Conservation (phyloP, 1,140 invertebrate genomes). For the Cataglyphis hispanica region DNA sequence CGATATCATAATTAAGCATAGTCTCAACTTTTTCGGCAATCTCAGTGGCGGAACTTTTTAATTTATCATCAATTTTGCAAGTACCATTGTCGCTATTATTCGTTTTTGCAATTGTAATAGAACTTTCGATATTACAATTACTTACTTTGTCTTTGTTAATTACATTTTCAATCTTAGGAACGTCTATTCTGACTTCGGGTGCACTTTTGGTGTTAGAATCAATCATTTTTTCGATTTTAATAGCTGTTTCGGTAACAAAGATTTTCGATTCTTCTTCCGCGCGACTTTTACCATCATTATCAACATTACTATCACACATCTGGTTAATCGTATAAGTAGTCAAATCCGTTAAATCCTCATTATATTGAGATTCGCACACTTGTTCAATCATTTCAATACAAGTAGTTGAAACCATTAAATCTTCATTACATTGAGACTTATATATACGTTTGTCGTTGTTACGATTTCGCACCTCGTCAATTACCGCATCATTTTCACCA, state of each 20-base stretch:
- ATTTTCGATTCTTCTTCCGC: neutral
- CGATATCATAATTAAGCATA: conserved; percentile 10
- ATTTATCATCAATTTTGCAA: conserved; percentile 2
- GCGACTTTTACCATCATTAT: neutral
- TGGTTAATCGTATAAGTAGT: neutral
- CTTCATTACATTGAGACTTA: neutral
- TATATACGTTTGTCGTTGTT: neutral
- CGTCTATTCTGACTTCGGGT: neutral
- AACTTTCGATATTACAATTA: neutral
- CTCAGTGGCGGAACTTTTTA: neutral
- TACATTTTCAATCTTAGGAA: neutral
- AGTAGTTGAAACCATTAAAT: neutral
- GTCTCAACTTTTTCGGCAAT: conserved; percentile 1
- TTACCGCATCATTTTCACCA: neutral
- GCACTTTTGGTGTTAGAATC: neutral
- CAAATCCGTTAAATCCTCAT: neutral
- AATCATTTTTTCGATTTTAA: neutral
- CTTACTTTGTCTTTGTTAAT: neutral
- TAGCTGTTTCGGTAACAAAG: neutral
- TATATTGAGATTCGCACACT: neutral
- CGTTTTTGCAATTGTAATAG: neutral
- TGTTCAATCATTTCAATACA: neutral
- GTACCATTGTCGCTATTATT: conserved; percentile 45
- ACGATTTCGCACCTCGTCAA: neutral
- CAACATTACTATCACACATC: neutral